Percentiles rank a stretch among this genome's conserved stretches.
These are phyloP conservation scores for Pomatorhinus ruficollis DNA, from an alignment of 2,113 vertebrate genomes.

Conservation along the genomic window DNA sequence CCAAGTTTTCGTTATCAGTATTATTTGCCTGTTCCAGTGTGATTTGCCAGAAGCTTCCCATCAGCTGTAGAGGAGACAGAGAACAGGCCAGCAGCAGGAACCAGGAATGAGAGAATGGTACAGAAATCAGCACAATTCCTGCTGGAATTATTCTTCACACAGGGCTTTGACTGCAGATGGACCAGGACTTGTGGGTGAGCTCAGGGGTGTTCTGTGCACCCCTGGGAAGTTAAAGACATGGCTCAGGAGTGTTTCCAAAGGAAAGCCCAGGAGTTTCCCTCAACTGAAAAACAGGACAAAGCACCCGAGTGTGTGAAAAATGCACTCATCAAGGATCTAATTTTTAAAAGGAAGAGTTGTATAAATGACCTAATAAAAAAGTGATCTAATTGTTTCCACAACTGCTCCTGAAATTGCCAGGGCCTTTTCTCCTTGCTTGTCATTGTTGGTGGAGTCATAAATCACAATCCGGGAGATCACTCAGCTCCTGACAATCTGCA, in stretches of 20 bases:
- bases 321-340: neutral
- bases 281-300: neutral
- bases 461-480: conserved; percentile 59
- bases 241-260: neutral
- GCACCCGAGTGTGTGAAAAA: neutral
- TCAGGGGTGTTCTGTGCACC: neutral
- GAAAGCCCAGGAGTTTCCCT: neutral
- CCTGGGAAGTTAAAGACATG: neutral
- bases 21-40: neutral
- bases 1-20: neutral
- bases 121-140: neutral
- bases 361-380: conserved; percentile 46
- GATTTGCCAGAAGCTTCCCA: neutral
- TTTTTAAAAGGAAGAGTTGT: conserved; percentile 40
- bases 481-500: conserved; percentile 45
- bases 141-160: neutral
- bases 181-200: neutral
- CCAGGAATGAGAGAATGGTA: neutral
- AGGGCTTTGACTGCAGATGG: neutral
- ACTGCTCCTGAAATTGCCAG: conserved; percentile 34
- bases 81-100: neutral
- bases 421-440: conserved; percentile 50
- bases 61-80: neutral
- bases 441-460: conserved; percentile 72
- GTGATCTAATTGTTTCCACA: conserved; percentile 67